These are phyloP conservation scores for Oplegnathus fasciatus DNA, from an alignment of 2,113 vertebrate genomes.

Conservation along the genomic window DNA sequence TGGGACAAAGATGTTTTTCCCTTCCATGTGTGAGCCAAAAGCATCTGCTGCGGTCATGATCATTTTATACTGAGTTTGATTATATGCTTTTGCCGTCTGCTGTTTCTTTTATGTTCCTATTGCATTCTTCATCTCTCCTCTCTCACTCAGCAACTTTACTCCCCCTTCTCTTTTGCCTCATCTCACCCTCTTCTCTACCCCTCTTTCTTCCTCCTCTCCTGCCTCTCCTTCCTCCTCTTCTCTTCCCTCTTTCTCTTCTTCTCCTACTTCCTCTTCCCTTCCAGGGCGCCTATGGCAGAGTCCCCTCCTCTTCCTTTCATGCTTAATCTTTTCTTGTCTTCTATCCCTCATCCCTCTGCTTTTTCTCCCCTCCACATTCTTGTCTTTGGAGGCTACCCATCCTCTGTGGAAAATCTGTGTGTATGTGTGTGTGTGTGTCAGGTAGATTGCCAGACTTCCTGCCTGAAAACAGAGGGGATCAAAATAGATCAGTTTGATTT, in stretches of 20 bases:
- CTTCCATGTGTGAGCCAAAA: not conserved
- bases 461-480: conserved; percentile 49
- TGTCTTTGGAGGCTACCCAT: conserved; percentile 33
- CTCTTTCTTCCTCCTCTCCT: not conserved
- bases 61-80: conserved; percentile 23
- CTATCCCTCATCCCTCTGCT: conserved; percentile 37
- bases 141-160: not conserved
- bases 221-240: not conserved
- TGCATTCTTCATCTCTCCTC: conserved; percentile 3
- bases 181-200: not conserved
- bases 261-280: conserved; percentile 12
- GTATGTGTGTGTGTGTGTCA: conserved; percentile 16
- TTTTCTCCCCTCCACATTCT: conserved; percentile 31
- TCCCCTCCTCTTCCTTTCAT: conserved; percentile 50
- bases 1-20: conserved; percentile 8
- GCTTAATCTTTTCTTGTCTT: conserved; percentile 58
- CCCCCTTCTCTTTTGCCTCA: conserved; percentile 1
- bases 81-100: conserved; percentile 11
- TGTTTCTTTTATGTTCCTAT: conserved; percentile 32
- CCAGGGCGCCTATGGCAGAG: conserved; percentile 38
- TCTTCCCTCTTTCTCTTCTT: not conserved
- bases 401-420: conserved; percentile 19
- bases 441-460: conserved; percentile 45
- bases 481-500: conserved; percentile 66
- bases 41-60: conserved; percentile 22